phyloP scores from a whole-genome alignment of 2,888 invertebrate species.

The Agonum fuliginosum region DNA sequence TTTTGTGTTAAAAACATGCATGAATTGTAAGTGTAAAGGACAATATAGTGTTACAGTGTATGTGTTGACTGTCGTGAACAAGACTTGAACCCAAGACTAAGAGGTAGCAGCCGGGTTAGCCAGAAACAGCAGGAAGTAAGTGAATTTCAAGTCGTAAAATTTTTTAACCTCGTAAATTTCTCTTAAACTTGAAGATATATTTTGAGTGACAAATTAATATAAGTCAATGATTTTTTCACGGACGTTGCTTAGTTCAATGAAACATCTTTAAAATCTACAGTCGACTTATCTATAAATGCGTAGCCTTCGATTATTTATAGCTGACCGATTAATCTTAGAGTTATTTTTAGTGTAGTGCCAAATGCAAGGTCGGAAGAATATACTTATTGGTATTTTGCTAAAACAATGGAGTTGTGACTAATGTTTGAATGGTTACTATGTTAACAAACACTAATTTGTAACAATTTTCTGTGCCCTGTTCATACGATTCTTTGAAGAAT shows the following conservation, averaged over 20 bases:
- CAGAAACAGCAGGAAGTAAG: too few species aligned
- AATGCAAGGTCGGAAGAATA: background rate
- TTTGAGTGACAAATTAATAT: constrained; percentile 23
- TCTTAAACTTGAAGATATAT: constrained; percentile 11
- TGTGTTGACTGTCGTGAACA: too few species aligned
- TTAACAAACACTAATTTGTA: too few species aligned
- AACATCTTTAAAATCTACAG: constrained; percentile 5
- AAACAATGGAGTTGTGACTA: constrained; percentile 2
- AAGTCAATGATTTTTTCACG: constrained; percentile 27
- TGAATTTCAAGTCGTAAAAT: background rate
- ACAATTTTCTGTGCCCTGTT: too few species aligned
- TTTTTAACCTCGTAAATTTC: background rate
- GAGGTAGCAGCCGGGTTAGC: too few species aligned
- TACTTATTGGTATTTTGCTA: background rate
- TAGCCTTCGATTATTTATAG: constrained; percentile 13
- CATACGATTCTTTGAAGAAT: too few species aligned
- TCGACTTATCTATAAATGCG: constrained; percentile 28
- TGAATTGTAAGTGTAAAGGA: too few species aligned
- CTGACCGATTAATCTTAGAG: constrained; percentile 32
- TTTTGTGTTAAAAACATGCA: too few species aligned
- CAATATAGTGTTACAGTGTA: too few species aligned
- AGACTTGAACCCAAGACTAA: too few species aligned
- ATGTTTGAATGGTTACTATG: too few species aligned
- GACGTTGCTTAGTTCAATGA: constrained; percentile 29
- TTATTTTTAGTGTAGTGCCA: constrained; percentile 26